Conservation (phyloP, 2,113 vertebrate species). For the Dicerorhinus sumatrensis region DNA sequence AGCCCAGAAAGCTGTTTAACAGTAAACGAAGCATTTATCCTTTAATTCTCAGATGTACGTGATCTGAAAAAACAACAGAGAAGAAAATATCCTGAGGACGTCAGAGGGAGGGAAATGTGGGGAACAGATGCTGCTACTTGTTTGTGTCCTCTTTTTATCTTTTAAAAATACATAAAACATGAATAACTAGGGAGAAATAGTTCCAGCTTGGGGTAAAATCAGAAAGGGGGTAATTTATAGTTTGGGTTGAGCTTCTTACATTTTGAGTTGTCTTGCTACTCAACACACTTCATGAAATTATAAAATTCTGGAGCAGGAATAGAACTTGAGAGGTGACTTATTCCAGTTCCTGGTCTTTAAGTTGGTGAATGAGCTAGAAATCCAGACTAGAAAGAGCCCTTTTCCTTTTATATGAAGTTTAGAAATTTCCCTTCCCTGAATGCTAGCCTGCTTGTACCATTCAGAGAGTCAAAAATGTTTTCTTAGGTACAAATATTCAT, state of each 20-base stretch:
- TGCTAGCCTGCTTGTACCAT: too few species aligned
- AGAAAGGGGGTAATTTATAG: constrained; percentile 21
- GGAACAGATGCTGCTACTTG: constrained; percentile 83
- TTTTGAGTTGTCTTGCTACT: constrained; percentile 9
- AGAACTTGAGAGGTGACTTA: neutral
- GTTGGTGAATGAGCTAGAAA: neutral
- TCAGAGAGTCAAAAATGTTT: neutral
- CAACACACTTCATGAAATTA: neutral
- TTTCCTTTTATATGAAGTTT: neutral
- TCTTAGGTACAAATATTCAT: neutral
- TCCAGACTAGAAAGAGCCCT: neutral
- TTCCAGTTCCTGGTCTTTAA: neutral
- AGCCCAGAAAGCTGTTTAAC: constrained; percentile 37
- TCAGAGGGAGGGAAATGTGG: constrained; percentile 83
- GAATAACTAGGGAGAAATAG: constrained; percentile 78
- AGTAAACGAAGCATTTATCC: constrained; percentile 55
- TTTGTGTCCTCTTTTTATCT: constrained; percentile 81
- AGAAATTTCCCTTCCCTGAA: neutral
- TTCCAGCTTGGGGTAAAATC: constrained; percentile 73
- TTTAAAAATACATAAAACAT: constrained; percentile 85
- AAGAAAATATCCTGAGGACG: constrained; percentile 78
- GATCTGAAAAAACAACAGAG: constrained; percentile 67
- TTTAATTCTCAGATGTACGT: constrained; percentile 76
- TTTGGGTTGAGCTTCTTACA: constrained; percentile 37
- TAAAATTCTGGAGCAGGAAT: constrained; percentile 33